phyloP scores from a whole-genome alignment of 2,888 invertebrate genomes.

The Augochlorella aurata region DNA sequence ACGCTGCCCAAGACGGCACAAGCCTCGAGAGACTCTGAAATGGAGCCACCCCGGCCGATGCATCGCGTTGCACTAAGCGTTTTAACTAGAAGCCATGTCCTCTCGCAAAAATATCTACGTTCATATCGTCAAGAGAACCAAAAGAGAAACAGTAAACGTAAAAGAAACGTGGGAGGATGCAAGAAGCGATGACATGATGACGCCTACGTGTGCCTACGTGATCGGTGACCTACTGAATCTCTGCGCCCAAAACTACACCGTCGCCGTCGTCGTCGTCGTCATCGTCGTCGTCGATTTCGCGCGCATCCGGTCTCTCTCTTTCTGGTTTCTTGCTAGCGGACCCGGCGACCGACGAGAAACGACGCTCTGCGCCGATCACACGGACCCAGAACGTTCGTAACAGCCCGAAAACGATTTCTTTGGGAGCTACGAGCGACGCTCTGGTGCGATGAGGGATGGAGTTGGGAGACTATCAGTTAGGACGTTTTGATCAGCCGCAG shows the following conservation, averaged over 20 bases:
- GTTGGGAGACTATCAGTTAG: neutral
- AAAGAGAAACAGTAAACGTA: constrained; percentile 12
- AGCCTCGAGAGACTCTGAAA: neutral
- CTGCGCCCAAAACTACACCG: constrained; percentile 40
- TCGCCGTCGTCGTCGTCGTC: neutral
- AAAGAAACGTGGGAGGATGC: constrained; percentile 56
- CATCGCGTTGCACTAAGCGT: constrained; percentile 64
- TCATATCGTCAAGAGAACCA: constrained; percentile 21
- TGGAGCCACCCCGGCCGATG: constrained; percentile 67
- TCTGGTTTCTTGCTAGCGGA: neutral
- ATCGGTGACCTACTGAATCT: constrained; percentile 61
- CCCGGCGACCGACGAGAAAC: neutral
- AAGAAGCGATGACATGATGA: constrained; percentile 73
- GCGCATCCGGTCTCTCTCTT: constrained; percentile 1
- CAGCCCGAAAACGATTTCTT: neutral
- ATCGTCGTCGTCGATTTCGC: neutral
- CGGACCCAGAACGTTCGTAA: neutral
- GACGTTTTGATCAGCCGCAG: neutral
- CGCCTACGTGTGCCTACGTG: constrained; percentile 67
- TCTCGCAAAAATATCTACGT: constrained; percentile 59
- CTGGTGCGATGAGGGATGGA: neutral
- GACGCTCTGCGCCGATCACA: neutral
- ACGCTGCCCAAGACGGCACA: constrained; percentile 37
- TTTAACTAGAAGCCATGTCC: constrained; percentile 71
- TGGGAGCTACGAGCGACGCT: neutral